Base-by-base conservation (phyloP, 2,797 vertebrate genomes). In the Enteromius thamalakanensis region DNA sequence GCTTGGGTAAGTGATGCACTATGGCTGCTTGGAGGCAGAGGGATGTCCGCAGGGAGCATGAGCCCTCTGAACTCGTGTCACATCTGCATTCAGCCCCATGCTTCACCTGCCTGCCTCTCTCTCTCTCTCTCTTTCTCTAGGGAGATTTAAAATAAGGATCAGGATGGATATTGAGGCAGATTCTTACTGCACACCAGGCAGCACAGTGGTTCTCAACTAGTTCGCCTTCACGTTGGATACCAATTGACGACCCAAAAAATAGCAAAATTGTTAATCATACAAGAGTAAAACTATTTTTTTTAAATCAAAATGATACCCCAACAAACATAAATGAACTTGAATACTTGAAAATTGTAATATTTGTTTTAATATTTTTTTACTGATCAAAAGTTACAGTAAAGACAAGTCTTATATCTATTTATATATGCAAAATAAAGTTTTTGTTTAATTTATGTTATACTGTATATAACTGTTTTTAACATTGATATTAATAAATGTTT, bases 31-130 rank as follows among this genome's bases (percentile, higher is more conserved):
- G 82, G 90, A 87, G 90, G 90, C 70, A 83, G 85, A 89, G 81
- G 85, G 70, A 68, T 71, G 91, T 91, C 92, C 81, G 78, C 88
- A 86, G 91, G 91, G 92, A 91, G 88, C 69, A 91, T 55, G 84
- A 88, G 91, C 90, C 89, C 90, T 91, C 82, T 45, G 85, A 88
- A 89, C 92, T 92, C 85, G 26, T 26, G 60, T 76, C 80, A 80
- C 60, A 80, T 87, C 80, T 78, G 58, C 82, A 87, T 87, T 86
- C 82, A 70, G 74, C 60, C 55, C 82, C 69, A 81, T 78, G 85
- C 76, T 75, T 82, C 80, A 83, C 82, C 82, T 87, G 83, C 60
- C 62, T 84, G 72, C 11, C 70, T 37, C 71, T 23, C 74, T 45
- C 62, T 21, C 21, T 69, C 37, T 7, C 37, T 40, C 34, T 49